Percentiles rank a stretch among this genome's conserved stretches.
Conservation (phyloP, 2,113 vertebrate genomes). For the Sinocyclocheilus anophthalmus region DNA sequence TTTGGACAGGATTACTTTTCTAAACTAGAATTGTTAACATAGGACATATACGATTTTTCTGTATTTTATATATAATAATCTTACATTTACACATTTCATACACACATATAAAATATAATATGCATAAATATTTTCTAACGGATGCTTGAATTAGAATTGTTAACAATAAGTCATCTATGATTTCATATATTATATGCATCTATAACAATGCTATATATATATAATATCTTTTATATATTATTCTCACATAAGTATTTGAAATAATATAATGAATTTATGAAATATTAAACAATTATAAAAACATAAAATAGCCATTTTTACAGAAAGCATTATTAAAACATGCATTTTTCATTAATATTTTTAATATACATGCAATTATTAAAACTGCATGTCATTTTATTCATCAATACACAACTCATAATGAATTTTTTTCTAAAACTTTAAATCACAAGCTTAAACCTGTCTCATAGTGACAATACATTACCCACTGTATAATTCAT, state of each 20-base stretch:
- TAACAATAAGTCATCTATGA: too few species aligned
- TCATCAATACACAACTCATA: neutral
- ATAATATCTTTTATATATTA: too few species aligned
- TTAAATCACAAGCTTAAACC: neutral
- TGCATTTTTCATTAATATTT: neutral
- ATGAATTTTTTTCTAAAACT: neutral
- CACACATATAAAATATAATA: too few species aligned
- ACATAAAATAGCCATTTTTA: too few species aligned
- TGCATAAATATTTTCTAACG: too few species aligned
- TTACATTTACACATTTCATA: too few species aligned
- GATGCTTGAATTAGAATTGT: too few species aligned
- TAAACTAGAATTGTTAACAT: neutral
- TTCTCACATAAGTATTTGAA: too few species aligned
- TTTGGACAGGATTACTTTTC: neutral
- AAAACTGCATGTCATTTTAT: neutral
- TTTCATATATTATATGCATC: too few species aligned
- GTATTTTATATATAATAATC: neutral
- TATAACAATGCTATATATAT: neutral
- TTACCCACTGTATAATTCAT: conserved; percentile 26
- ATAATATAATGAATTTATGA: too few species aligned
- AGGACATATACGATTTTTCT: neutral
- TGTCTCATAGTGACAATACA: neutral
- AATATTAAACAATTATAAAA: too few species aligned
- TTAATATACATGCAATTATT: conserved; percentile 3
- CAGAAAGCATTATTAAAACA: too few species aligned